phyloP scores from a whole-genome alignment of 2,797 vertebrate species.

The Eulemur albifrons region DNA sequence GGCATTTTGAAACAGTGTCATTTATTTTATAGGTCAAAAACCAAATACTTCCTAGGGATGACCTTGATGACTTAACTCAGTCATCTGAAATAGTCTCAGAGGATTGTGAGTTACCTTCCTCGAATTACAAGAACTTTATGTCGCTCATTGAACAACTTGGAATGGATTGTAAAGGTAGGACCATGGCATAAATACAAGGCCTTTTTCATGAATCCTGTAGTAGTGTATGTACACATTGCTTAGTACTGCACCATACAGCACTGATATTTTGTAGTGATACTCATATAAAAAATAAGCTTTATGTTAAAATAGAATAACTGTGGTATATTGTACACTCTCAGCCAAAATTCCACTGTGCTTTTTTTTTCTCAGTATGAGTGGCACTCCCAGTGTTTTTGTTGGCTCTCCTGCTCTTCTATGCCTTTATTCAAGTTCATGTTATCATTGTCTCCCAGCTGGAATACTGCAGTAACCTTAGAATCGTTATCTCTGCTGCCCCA shows the following conservation, averaged over 20 bases:
- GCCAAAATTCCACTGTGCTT: not conserved
- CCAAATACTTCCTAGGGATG: slow-evolving; percentile 83
- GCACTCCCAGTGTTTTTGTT: not conserved
- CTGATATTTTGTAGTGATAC: not conserved
- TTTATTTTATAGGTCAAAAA: slow-evolving; percentile 77
- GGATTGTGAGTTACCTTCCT: slow-evolving; percentile 84
- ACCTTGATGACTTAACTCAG: slow-evolving; percentile 89
- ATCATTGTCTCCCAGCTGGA: not conserved
- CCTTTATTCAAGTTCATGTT: not conserved
- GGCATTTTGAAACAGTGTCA: not conserved
- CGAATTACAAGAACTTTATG: slow-evolving; percentile 85
- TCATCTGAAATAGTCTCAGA: slow-evolving; percentile 91
- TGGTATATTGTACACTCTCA: not conserved
- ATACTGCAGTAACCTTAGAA: not conserved
- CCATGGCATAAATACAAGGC: not conserved
- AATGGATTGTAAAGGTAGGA: slow-evolving; percentile 86
- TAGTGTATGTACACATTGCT: not conserved
- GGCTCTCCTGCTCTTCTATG: not conserved
- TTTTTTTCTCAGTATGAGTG: not conserved
- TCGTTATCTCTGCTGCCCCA: not conserved
- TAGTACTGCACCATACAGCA: not conserved
- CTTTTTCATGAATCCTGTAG: not conserved
- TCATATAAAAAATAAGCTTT: not conserved
- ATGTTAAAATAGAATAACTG: not conserved
- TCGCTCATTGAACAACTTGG: slow-evolving; percentile 89